phyloP scores from a whole-genome alignment of 2,888 invertebrate genomes.

The Sarcophaga caerulescens region DNA sequence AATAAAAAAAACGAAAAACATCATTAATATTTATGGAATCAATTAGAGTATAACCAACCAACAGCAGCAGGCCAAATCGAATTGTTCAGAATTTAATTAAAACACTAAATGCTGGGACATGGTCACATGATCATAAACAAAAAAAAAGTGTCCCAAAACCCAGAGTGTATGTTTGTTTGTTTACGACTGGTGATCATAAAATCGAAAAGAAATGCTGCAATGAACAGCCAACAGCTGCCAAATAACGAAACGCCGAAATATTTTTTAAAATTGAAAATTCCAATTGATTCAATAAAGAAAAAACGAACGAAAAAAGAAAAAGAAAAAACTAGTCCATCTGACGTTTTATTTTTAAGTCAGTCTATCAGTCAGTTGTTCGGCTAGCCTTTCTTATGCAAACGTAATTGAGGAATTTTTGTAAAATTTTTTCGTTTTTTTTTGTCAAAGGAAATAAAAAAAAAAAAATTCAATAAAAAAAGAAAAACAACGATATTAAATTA shows the following conservation, averaged over 20 bases:
- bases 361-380: not conserved
- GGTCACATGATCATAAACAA: not conserved
- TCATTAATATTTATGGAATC: conserved; percentile 54
- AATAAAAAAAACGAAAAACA: not conserved
- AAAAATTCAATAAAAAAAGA: not conserved
- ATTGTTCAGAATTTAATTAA: conserved; percentile 13
- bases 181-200: conserved; percentile 11
- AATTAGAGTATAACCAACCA: conserved; percentile 38
- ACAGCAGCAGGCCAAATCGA: not conserved
- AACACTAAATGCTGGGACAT: conserved; percentile 19
- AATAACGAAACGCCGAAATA: conserved; percentile 3
- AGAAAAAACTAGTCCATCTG: conserved; percentile 38
- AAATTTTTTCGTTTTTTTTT: not conserved
- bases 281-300: not conserved
- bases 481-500: not conserved
- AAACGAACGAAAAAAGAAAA: too few species aligned
- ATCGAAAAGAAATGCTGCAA: conserved; percentile 27
- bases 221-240: conserved; percentile 44
- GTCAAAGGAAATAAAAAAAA: not conserved
- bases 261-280: not conserved
- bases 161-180: not conserved
- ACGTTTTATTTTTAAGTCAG: not conserved
- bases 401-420: conserved; percentile 41
- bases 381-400: conserved; percentile 28
- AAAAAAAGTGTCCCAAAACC: conserved; percentile 15